Evolutionary conservation across 2,113 vertebrate genomes (phyloP), one percentile per base, ranked within the genome.

Genomic region (Hippoglossus stenolepis): DNA sequence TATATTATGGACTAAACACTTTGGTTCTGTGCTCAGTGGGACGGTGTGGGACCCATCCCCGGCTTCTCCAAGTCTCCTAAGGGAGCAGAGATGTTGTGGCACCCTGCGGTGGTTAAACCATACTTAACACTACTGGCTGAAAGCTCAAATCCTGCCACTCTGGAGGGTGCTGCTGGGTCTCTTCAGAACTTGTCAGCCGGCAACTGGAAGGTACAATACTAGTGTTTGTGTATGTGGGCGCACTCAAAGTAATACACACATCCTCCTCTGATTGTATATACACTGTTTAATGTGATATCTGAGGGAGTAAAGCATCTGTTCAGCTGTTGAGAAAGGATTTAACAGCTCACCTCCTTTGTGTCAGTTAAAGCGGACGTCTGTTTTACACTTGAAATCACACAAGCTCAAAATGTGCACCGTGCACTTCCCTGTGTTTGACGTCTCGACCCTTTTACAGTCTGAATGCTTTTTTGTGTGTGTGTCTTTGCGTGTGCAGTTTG

Each of bases 61-160:
- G 97, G 98, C 62, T 96, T 98, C 82, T 97, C 97, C 5, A 97
- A 98, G 89, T 96, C 96, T 82, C 98, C 98, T 5, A 97, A 97
- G 83, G 98, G 98, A 0, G 97, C 97, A 47, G 98, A 98, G 92
- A 98, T 98, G 97, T 92, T 99, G 4, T 99, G 98, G 98, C 97
- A 99, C 89, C 98, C 98, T 0, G 95, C 97, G 0, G 97, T 99
- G 83, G 98, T 99, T 20, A 98, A 99, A 90, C 97, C 98, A 0
- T 99, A 99, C 92, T 94, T 99, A 61, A 98, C 96, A 0, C 96
- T 99, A 23, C 93, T 99, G 49, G 97, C 98, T 18, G 97, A 99
- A 91, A 99, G 98, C 92, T 99, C 97, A 73, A 99, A 99, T 74
- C 98, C 97, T 0, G 97, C 97, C 38, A 99, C 98, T 5, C 94